Evolutionary conservation across 2,797 vertebrate species (phyloP), one percentile per base, ranked within the genome.

Genomic region (Liparis tanakae): DNA sequence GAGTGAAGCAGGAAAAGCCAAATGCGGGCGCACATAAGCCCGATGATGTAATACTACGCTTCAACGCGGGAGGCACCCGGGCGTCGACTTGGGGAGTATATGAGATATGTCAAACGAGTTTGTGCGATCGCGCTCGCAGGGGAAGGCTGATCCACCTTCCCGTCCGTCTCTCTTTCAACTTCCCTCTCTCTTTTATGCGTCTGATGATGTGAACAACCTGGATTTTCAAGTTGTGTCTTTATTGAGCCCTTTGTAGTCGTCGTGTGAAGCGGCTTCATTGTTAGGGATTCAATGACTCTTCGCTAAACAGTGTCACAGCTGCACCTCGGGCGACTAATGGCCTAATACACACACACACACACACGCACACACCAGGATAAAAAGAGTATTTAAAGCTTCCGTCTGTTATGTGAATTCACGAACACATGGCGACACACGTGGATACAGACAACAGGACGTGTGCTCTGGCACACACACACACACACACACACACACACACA

Each of bases 291-390:
- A 59, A 41, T 65, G 67, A 72, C 70, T 76, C 74, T 43, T 53
- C 25, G 56, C 70, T 76, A 78, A 92, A 91, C 67, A 80, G 83
- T 91, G 90, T 90, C 91, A 92, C 80, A 37, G 72, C 50, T 61
- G 74, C 72, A 57, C 91, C 90, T 85, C 77, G 1, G 89, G 91
- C 90, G 6, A 68, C 71, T 44, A 82, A 75, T 59, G 90, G 78
- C 90, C 91, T 79, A 90, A 73, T 91, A 89, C 25, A 10, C 78
- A 76, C 63, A 58, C 44, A 10, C 51, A 30, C 68, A 58, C 66
- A 14, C 2, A 43, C 34, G 13, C 9, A 2, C 50, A 13, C 34
- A 39, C 66, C 61, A 37, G 81, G 67, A 84, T 73, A 37, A 72
- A 74, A 44, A 13, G 39, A 80, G 83, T 74, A 84, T 84, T 86